phyloP scores from a whole-genome alignment of 1,140 invertebrate species.

The fruit fly (Drosophila melanogaster) region Release_6_plus_ISO1_MT NC_004354.4:15782501-15783000 shows the following conservation, averaged over 20 bases:
- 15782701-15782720: conserved; percentile 89
- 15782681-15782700: conserved; percentile 89
- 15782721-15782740: conserved; percentile 96
- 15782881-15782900: conserved; percentile 47
- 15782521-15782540: too few relatives aligned
- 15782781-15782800: conserved; percentile 95
- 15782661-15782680: conserved; percentile 90
- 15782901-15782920: conserved; percentile 86
- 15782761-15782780: conserved; percentile 89
- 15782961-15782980: conserved; percentile 20
- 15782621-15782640: too few relatives aligned
- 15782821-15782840: conserved; percentile 91
- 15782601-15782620: too few relatives aligned
- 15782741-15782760: conserved; percentile 93
- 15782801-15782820: conserved; percentile 93
- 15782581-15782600: too few relatives aligned
- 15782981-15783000: conserved; percentile 86
- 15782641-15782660: conserved; percentile 89
- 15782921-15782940: conserved; percentile 15
- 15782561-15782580: too few relatives aligned
- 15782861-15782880: conserved; percentile 22
- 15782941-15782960: not conserved
- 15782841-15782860: conserved; percentile 86
- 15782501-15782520: too few relatives aligned
- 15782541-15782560: too few relatives aligned